These are phyloP conservation scores for Diachasma alloeum DNA, from an alignment of 1,140 invertebrate genomes.

Conservation along the genomic window DNA sequence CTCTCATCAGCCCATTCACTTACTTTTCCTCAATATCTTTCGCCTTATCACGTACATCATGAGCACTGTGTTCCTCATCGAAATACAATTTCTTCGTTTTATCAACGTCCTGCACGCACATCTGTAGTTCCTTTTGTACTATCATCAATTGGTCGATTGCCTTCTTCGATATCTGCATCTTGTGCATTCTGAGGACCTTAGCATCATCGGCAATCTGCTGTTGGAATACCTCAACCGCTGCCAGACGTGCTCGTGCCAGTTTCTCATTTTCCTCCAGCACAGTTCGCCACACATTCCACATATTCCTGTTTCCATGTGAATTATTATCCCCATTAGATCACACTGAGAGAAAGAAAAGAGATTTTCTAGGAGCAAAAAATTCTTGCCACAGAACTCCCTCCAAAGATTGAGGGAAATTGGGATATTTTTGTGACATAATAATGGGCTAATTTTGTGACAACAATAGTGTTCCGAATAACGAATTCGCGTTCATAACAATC, in stretches of 20 bases:
- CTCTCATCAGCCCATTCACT: slow-evolving; percentile 45
- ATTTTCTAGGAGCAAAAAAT: too few species aligned
- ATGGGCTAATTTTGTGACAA: too few species aligned
- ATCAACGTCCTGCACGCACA: slow-evolving; percentile 88
- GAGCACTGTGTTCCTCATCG: slow-evolving; percentile 93
- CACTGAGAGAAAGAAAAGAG: neutral
- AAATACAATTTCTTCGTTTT: slow-evolving; percentile 95
- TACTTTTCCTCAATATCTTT: slow-evolving; percentile 96
- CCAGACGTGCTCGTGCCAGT: slow-evolving; percentile 85
- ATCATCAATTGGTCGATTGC: slow-evolving; percentile 84
- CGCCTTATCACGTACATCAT: slow-evolving; percentile 93
- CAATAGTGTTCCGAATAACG: too few species aligned
- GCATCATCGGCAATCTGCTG: slow-evolving; percentile 93
- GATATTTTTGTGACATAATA: too few species aligned
- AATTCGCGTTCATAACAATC: too few species aligned
- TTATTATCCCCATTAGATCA: slow-evolving; percentile 8
- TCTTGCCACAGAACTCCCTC: too few species aligned
- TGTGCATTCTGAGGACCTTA: slow-evolving; percentile 83
- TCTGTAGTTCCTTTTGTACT: slow-evolving; percentile 90
- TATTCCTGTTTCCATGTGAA: slow-evolving; percentile 77
- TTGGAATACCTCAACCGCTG: slow-evolving; percentile 92
- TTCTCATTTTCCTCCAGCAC: slow-evolving; percentile 96
- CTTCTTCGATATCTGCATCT: slow-evolving; percentile 88
- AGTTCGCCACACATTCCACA: slow-evolving; percentile 95
- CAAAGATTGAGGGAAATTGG: too few species aligned